Percentiles rank a stretch among this genome's conserved stretches.
phyloP scores from a whole-genome alignment of 2,888 invertebrate genomes.

The Epistrophe eligans region DNA sequence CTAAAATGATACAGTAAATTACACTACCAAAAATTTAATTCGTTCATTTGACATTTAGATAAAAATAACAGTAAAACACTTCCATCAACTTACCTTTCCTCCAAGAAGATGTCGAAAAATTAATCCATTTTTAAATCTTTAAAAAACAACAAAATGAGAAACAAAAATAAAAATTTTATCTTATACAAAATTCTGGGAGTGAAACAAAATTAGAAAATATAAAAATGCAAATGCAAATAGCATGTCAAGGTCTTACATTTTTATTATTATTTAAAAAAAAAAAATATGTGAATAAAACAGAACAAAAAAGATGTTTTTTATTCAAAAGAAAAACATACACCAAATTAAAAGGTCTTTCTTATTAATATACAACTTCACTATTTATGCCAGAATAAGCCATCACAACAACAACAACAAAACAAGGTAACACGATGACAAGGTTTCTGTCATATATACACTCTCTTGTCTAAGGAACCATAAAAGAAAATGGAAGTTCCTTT shows the following conservation, averaged over 20 bases:
- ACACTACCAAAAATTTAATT: too few relatives aligned
- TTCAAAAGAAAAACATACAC: not conserved
- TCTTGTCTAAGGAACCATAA: slow-evolving; percentile 10
- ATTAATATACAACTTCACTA: not conserved
- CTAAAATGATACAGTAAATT: too few relatives aligned
- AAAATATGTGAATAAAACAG: not conserved
- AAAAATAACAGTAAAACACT: not conserved
- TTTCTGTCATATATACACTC: not conserved
- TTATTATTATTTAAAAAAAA: not conserved
- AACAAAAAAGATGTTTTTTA: not conserved
- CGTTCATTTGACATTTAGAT: too few relatives aligned
- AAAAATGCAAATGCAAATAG: slow-evolving; percentile 31
- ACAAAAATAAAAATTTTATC: not conserved
- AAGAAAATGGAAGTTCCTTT: slow-evolving; percentile 26
- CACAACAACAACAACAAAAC: not conserved
- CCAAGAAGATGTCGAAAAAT: slow-evolving; percentile 54
- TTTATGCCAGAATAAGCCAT: not conserved
- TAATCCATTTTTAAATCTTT: slow-evolving; percentile 62
- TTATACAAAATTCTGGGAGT: not conserved
- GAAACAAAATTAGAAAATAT: not conserved
- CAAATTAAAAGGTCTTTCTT: not conserved
- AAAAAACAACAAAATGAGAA: slow-evolving; percentile 9
- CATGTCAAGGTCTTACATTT: not conserved
- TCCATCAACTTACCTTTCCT: slow-evolving; percentile 17
- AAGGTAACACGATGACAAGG: slow-evolving; percentile 13